A percentile compares a stretch with the other conserved stretches of the same genome.
Evolutionary conservation across 2,797 vertebrate species (phyloP).

Genomic region (Vespertilio murinus): DNA sequence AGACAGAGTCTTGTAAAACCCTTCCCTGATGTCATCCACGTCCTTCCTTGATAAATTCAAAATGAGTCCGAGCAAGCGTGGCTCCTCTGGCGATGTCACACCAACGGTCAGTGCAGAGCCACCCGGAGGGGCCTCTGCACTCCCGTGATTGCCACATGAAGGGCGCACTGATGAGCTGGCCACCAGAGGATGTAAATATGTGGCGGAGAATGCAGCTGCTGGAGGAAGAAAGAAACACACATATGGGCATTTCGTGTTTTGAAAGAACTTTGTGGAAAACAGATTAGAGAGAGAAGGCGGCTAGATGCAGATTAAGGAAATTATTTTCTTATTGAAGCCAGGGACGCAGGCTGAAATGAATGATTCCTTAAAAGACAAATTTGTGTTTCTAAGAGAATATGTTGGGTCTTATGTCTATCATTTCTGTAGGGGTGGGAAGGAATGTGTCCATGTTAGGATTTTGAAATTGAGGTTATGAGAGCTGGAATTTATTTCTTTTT

Average conservation of each 20-base stretch:
- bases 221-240: constrained; percentile 47
- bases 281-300: constrained; percentile 43
- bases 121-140: constrained; percentile 34
- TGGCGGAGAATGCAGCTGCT: not conserved
- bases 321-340: constrained; percentile 38
- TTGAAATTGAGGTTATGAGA: constrained; percentile 38
- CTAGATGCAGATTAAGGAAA: constrained; percentile 28
- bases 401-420: not conserved
- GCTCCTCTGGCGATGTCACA: constrained; percentile 38
- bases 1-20: constrained; percentile 68
- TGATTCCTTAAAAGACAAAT: constrained; percentile 3
- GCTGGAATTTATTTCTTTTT: constrained; percentile 21
- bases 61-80: constrained; percentile 37
- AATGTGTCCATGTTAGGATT: not conserved
- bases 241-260: constrained; percentile 35
- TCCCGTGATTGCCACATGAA: constrained; percentile 59
- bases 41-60: constrained; percentile 71
- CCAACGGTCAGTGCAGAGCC: constrained; percentile 55
- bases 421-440: not conserved
- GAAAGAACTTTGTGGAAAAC: constrained; percentile 52
- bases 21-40: constrained; percentile 68
- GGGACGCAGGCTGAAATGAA: constrained; percentile 19
- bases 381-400: not conserved
- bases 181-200: constrained; percentile 55
- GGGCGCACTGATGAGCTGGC: constrained; percentile 33